Evolutionary conservation across 1,140 invertebrate genomes (phyloP).

Genomic region (Olivierus martensii): DNA sequence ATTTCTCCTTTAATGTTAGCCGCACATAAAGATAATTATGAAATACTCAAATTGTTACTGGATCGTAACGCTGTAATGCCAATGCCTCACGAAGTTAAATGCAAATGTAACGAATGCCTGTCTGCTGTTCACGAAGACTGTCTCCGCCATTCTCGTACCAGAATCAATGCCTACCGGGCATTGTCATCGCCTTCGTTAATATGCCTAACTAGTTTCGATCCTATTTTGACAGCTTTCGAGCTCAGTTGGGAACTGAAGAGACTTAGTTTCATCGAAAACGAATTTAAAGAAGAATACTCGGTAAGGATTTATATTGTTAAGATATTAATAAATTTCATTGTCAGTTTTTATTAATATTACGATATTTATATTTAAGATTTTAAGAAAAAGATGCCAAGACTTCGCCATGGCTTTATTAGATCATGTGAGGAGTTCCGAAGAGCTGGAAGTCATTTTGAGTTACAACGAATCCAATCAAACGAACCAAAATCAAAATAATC

Average conservation of each 20-base stretch:
- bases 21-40: conserved; percentile 93
- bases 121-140: conserved; percentile 69
- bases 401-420: conserved; percentile 92
- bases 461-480: conserved; percentile 42
- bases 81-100: conserved; percentile 79
- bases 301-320: conserved; percentile 25
- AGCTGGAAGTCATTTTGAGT: conserved; percentile 87
- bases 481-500: conserved; percentile 64
- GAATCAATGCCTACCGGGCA: conserved; percentile 85
- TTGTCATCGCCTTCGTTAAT: conserved; percentile 90
- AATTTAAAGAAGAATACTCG: conserved; percentile 71
- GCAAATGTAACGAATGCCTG: conserved; percentile 79
- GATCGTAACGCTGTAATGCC: conserved; percentile 79
- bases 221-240: conserved; percentile 93
- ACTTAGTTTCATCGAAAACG: conserved; percentile 88
- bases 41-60: conserved; percentile 93
- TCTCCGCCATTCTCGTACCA: conserved; percentile 69
- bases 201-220: conserved; percentile 87
- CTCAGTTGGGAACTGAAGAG: conserved; percentile 91
- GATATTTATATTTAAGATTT: conserved; percentile 42
- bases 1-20: conserved; percentile 92
- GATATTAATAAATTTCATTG: too few species aligned
- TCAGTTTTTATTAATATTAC: not conserved
- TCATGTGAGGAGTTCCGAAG: conserved; percentile 87
- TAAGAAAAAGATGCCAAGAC: conserved; percentile 87